Percentiles rank a stretch among this genome's conserved stretches.
Evolutionary conservation across 2,797 vertebrate genomes (phyloP).

Genomic region (Spinus pinus): DNA sequence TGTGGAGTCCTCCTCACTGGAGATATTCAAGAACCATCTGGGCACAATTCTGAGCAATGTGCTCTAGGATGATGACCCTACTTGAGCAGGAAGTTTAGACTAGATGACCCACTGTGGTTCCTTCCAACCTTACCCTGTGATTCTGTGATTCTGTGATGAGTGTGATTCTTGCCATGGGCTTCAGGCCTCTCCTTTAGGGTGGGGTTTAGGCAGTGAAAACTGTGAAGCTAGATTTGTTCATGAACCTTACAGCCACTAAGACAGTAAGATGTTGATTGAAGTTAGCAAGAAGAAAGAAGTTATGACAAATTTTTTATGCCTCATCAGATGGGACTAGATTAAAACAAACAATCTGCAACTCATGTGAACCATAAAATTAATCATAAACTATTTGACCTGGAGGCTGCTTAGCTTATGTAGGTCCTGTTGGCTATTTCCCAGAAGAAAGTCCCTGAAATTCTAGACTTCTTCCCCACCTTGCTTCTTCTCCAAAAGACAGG

Average conservation of each 20-base stretch:
- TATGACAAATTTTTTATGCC: not conserved
- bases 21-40: not conserved
- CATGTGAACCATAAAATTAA: slow-evolving; percentile 2
- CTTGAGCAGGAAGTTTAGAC: not conserved
- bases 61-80: not conserved
- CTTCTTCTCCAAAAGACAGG: not conserved
- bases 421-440: not conserved
- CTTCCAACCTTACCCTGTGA: not conserved
- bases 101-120: not conserved
- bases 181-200: not conserved
- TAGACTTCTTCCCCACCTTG: not conserved
- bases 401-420: not conserved
- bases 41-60: too few relatives aligned
- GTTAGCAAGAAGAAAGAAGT: not conserved
- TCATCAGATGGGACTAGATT: slow-evolving; percentile 5
- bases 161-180: not conserved
- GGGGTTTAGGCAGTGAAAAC: not conserved
- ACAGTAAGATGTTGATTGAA: not conserved
- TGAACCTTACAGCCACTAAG: not conserved
- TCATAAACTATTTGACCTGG: slow-evolving; percentile 1
- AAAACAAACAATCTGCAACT: slow-evolving; percentile 17
- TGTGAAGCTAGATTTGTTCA: not conserved
- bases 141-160: not conserved
- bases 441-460: slow-evolving; percentile 6
- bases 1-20: not conserved